These are phyloP conservation scores for Uromys caudimaculatus DNA, from an alignment of 2,797 vertebrate species.

Conservation along the genomic window DNA sequence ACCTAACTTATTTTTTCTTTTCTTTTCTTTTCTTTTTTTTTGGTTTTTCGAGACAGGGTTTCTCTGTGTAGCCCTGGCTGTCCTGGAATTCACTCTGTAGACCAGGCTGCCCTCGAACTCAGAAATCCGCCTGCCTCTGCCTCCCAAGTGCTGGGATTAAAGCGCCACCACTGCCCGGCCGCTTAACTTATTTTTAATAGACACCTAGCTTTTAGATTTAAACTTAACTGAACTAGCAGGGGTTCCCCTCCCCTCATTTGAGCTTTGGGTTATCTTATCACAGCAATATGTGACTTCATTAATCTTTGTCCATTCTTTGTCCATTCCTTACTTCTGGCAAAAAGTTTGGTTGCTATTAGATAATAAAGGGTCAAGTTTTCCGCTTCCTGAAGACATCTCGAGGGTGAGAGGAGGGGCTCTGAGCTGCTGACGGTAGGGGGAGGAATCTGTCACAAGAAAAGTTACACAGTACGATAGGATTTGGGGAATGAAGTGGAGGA, in stretches of 20 bases:
- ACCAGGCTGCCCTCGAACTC: too few species aligned
- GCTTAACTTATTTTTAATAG: too few species aligned
- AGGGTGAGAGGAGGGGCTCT: too few species aligned
- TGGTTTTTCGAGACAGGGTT: too few species aligned
- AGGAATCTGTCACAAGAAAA: background rate
- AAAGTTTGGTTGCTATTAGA: background rate
- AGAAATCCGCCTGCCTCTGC: too few species aligned
- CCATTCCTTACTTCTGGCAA: background rate
- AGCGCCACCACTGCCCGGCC: too few species aligned
- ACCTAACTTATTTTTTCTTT: background rate
- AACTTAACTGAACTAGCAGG: too few species aligned
- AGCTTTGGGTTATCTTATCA: background rate
- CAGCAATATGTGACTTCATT: background rate
- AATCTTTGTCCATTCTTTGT: background rate
- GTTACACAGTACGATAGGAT: background rate
- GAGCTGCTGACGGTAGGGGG: too few species aligned
- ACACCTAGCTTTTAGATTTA: background rate
- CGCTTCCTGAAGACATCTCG: background rate
- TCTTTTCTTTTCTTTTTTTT: too few species aligned
- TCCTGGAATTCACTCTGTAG: too few species aligned
- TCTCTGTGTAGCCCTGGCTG: too few species aligned
- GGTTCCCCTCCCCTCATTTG: background rate
- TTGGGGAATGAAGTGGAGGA: background rate
- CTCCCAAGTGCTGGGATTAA: too few species aligned
- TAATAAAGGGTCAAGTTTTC: background rate